Evolutionary conservation across 2,113 vertebrate genomes (phyloP), one percentile per base, ranked within the genome.

Genomic region (Pseudorasbora parva): DNA sequence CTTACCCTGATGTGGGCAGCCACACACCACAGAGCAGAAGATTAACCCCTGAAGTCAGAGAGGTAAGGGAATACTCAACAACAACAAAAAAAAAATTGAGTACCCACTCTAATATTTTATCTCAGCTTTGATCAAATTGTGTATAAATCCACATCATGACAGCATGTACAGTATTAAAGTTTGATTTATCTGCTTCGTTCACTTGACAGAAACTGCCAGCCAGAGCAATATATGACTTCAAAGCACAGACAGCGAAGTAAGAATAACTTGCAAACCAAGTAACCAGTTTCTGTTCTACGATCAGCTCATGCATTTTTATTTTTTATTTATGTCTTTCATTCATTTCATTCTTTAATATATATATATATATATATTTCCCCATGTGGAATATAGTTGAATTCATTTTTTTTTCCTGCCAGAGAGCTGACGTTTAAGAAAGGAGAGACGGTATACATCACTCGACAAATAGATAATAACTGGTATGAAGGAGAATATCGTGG

Each of bases 381-480:
- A 62, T 25, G n/a, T 62, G 21, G 21, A 41, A 57, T 59, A 8
- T 27, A n/a, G 19, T 51, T 14, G 3, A 37, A 30, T 41, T 17
- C 45, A 7, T 17, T 45, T 25, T 17, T 51, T 25, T 27, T 41
- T 91, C 76, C 92, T 93, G 27, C 17, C 94, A 97, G 96, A 91
- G 96, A 97, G 89, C 91, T 97, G 87, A 95, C 95, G 3, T 96
- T 97, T 91, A 96, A 94, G 90, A 97, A 97, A 93, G 96, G 96
- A 85, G 95, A 96, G 71, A 95, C 94, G 17, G 92, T 97, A 87
- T 95, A 96, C 89, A 94, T 97, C 91, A 94, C 95, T 93, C 95
- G 96, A 91, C 95, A 96, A 91, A 94, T 97, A 64, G 96, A 97
- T 92, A 95, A 96, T 86, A 97, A 97, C 90, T 97, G 96, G 96